These are phyloP conservation scores for Leptoteleia sp. DNA, from an alignment of 1,140 invertebrate genomes.

Conservation along the genomic window DNA sequence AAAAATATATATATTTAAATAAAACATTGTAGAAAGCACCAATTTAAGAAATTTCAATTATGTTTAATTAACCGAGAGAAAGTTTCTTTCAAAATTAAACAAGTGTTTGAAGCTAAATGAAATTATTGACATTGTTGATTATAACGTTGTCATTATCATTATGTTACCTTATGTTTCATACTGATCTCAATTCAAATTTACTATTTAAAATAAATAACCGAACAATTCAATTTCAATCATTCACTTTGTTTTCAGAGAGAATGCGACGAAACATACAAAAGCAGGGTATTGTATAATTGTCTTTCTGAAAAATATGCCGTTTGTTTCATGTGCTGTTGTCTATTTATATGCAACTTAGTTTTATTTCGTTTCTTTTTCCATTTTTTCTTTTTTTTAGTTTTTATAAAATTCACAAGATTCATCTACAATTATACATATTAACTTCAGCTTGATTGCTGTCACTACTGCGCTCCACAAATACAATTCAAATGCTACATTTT, in stretches of 20 bases:
- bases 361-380: too few species aligned
- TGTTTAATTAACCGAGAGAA: too few species aligned
- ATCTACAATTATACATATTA: slow-evolving; percentile 73
- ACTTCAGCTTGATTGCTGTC: slow-evolving; percentile 76
- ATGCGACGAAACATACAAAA: slow-evolving; percentile 90
- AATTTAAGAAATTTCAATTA: too few species aligned
- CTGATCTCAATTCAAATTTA: slow-evolving; percentile 19
- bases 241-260: slow-evolving; percentile 88
- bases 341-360: slow-evolving; percentile 73
- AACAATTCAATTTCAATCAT: slow-evolving; percentile 72
- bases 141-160: too few species aligned
- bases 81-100: too few species aligned
- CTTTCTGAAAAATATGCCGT: slow-evolving; percentile 81
- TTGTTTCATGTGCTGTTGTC: slow-evolving; percentile 80
- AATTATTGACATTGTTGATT: too few species aligned
- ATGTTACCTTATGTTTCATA: too few species aligned
- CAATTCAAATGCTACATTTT: slow-evolving; percentile 65
- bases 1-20: neutral
- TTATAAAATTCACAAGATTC: slow-evolving; percentile 73
- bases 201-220: slow-evolving; percentile 1
- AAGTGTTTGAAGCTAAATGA: too few species aligned
- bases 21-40: too few species aligned
- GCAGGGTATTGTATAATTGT: slow-evolving; percentile 88
- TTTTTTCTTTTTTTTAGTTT: too few species aligned
- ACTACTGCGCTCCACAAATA: slow-evolving; percentile 66